Evolutionary conservation across 2,888 invertebrate genomes (phyloP).

Genomic region (Rotaria macrura): DNA sequence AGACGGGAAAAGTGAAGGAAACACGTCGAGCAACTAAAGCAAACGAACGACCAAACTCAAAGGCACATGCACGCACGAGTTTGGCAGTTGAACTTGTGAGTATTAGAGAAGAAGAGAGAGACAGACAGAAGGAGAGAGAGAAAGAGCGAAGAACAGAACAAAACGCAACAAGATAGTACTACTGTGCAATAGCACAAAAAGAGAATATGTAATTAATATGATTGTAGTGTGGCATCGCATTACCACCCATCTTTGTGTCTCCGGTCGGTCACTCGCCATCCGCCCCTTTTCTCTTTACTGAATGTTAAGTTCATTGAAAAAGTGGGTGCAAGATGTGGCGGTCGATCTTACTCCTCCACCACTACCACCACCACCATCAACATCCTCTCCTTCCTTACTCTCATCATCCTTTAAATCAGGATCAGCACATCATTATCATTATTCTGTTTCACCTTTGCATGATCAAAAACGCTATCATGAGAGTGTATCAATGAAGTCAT

Average conservation of each 20-base stretch:
- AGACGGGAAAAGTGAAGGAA: background rate
- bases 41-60: background rate
- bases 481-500: background rate
- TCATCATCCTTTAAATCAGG: background rate
- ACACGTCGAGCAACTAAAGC: background rate
- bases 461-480: background rate
- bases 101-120: background rate
- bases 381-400: background rate
- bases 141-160: background rate
- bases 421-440: background rate
- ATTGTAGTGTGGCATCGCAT: background rate
- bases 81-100: background rate
- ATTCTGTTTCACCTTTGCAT: background rate
- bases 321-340: background rate
- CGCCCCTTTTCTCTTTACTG: background rate
- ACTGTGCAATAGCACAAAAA: background rate
- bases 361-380: background rate
- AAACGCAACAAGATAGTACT: background rate
- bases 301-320: slow-evolving; percentile 5
- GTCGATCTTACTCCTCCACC: background rate
- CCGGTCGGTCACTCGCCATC: background rate
- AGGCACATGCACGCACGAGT: background rate
- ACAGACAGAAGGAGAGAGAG: background rate
- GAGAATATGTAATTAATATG: background rate
- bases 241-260: background rate